Conservation (phyloP, 2,888 invertebrate species). For the Cephus pulcher region DNA sequence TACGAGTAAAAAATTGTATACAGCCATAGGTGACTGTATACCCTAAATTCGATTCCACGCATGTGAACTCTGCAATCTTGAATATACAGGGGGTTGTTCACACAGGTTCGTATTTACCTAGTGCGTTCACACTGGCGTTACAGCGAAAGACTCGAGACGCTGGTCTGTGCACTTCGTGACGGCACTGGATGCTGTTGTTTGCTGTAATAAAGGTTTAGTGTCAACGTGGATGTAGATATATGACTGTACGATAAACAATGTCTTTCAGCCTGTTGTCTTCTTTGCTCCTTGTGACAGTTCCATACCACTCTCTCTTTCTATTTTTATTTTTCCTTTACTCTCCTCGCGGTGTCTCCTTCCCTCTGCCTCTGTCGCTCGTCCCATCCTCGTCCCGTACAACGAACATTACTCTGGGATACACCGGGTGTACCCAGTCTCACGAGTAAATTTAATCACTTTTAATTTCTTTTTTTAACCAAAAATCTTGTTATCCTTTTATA, state of each 20-base stretch:
- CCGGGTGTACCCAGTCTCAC: too few relatives aligned
- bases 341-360: constrained; percentile 14
- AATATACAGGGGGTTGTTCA: not conserved
- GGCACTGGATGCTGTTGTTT: constrained; percentile 8
- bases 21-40: too few relatives aligned
- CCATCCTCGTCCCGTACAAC: too few relatives aligned
- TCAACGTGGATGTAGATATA: constrained; percentile 19
- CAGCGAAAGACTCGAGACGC: too few relatives aligned
- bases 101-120: not conserved
- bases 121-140: too few relatives aligned
- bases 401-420: too few relatives aligned
- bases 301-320: constrained; percentile 3
- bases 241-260: constrained; percentile 20
- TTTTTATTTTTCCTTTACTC: constrained; percentile 12
- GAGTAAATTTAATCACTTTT: too few relatives aligned
- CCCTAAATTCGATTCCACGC: not conserved
- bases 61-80: not conserved
- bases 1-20: too few relatives aligned
- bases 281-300: not conserved
- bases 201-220: constrained; percentile 23
- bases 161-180: not conserved
- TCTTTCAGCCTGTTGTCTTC: not conserved
- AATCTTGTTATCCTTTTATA: too few relatives aligned
- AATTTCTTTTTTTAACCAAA: too few relatives aligned
- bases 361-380: too few relatives aligned